Percentiles rank a stretch among this genome's conserved stretches.
Conservation (phyloP, 2,888 invertebrate genomes). For the Metallyticus violacea region DNA sequence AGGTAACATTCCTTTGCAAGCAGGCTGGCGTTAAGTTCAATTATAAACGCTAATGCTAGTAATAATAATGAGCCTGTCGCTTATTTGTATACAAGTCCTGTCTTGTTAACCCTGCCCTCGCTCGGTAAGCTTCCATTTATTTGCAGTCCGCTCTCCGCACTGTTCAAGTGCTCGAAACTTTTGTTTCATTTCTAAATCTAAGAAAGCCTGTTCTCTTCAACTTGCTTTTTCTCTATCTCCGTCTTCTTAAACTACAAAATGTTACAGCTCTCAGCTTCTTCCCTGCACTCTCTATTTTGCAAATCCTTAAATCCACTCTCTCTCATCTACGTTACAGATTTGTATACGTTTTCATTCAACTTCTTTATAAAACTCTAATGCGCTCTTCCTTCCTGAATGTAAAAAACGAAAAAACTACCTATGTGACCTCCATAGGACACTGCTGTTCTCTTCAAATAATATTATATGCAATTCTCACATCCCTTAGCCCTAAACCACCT, state of each 20-base stretch:
- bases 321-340: not conserved
- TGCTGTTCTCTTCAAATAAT: too few species aligned
- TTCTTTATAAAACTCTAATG: not conserved
- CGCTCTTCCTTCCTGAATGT: not conserved
- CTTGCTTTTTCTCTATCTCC: not conserved
- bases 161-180: not conserved
- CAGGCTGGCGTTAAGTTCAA: too few species aligned
- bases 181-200: not conserved
- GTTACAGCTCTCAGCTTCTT: not conserved
- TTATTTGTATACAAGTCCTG: too few species aligned
- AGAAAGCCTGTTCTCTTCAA: not conserved
- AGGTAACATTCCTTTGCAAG: too few species aligned
- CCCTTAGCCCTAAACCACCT: not conserved
- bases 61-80: too few species aligned
- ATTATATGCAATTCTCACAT: too few species aligned
- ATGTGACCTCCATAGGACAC: too few species aligned
- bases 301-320: not conserved
- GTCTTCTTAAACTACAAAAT: too few species aligned
- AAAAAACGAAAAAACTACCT: not conserved
- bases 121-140: too few species aligned
- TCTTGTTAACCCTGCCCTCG: too few species aligned
- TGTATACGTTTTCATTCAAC: not conserved
- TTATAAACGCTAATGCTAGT: too few species aligned
- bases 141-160: not conserved
- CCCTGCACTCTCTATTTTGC: not conserved